Evolutionary conservation across 2,113 vertebrate genomes (phyloP).

Genomic region (Clinocottus analis): DNA sequence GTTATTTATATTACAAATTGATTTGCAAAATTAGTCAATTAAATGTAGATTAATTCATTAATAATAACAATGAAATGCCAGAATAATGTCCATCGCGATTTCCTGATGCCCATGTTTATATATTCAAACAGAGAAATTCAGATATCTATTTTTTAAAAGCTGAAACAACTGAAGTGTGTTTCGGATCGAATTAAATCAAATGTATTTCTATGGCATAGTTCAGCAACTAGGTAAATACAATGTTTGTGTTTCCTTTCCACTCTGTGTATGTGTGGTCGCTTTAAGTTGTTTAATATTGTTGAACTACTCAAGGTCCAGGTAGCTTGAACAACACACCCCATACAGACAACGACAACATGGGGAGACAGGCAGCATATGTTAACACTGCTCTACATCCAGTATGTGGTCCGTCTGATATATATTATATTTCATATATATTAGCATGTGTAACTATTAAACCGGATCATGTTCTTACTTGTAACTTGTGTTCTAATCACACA

Average conservation of each 20-base stretch:
- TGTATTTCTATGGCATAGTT: neutral
- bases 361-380: constrained; percentile 39
- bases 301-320: neutral
- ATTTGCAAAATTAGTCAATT: neutral
- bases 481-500: neutral
- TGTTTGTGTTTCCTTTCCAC: neutral
- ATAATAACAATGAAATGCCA: neutral
- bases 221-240: neutral
- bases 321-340: constrained; percentile 24
- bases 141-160: neutral
- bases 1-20: neutral
- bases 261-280: constrained; percentile 1
- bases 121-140: neutral
- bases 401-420: constrained; percentile 39
- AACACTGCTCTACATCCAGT: constrained; percentile 35
- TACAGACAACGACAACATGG: constrained; percentile 15
- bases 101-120: neutral
- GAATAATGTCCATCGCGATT: neutral
- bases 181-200: neutral
- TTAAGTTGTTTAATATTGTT: too few species aligned
- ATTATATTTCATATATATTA: neutral
- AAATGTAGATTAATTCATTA: too few species aligned
- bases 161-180: neutral
- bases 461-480: neutral
- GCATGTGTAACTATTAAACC: too few species aligned